Conservation (phyloP, 2,797 vertebrate species). For the Sebastes alutus region DNA sequence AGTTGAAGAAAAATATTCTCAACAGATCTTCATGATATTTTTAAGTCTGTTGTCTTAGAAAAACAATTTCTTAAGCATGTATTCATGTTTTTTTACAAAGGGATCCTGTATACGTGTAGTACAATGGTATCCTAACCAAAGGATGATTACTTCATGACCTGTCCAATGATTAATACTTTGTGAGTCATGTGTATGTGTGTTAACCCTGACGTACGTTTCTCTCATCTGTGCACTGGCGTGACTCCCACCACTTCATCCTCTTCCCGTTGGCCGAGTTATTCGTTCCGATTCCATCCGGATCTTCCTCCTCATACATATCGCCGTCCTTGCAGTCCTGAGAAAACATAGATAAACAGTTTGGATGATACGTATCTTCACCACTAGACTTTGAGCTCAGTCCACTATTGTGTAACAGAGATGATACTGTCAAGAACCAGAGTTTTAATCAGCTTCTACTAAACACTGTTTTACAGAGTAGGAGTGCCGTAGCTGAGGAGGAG, state of each 20-base stretch:
- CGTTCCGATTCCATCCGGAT: conserved; percentile 74
- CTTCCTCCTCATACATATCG: conserved; percentile 71
- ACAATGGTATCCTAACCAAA: neutral
- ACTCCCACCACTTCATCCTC: conserved; percentile 90
- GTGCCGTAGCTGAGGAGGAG: neutral
- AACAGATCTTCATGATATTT: neutral
- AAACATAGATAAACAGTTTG: conserved; percentile 57
- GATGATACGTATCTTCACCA: neutral
- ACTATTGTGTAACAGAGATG: neutral
- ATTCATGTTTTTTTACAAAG: neutral
- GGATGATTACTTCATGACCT: neutral
- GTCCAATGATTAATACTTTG: conserved; percentile 4
- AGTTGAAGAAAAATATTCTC: neutral
- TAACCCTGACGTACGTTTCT: conserved; percentile 80
- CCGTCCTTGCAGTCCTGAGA: conserved; percentile 81
- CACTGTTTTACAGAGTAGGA: neutral
- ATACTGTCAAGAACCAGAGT: neutral
- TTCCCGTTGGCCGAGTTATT: conserved; percentile 86
- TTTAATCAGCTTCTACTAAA: neutral
- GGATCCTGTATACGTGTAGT: neutral
- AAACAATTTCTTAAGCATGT: neutral
- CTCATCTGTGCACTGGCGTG: conserved; percentile 91
- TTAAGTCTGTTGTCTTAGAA: neutral
- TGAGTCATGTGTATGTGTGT: neutral
- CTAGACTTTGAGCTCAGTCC: neutral